Percentiles rank a stretch among this genome's conserved stretches.
phyloP scores from a whole-genome alignment of 2,113 vertebrate species.

The Micromys minutus region DNA sequence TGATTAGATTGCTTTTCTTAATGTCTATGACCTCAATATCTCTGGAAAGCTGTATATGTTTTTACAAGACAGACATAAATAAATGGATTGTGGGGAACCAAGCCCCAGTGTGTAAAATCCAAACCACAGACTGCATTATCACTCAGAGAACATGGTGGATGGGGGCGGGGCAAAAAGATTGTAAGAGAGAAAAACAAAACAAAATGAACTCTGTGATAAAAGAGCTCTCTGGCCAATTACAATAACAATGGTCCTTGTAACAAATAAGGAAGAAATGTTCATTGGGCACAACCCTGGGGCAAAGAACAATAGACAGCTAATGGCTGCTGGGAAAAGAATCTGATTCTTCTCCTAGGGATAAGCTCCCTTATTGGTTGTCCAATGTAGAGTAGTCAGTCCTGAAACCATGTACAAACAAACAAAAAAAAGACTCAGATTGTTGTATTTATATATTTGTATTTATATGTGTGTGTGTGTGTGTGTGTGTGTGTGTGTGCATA shows the following conservation, averaged over 20 bases:
- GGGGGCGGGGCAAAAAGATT: neutral
- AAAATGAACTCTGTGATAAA: neutral
- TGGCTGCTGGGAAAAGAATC: neutral
- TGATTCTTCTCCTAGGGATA: neutral
- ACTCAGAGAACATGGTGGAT: neutral
- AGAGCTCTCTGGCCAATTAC: neutral
- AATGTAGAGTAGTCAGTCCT: neutral
- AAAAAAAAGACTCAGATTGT: neutral
- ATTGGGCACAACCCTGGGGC: neutral
- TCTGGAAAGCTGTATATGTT: neutral
- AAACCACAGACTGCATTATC: neutral
- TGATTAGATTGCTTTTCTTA: neutral
- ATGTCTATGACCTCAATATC: neutral
- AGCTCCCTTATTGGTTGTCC: neutral
- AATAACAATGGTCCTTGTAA: neutral
- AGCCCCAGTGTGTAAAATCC: neutral
- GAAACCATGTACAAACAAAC: neutral
- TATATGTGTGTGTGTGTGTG: neutral
- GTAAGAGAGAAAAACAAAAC: neutral
- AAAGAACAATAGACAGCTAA: neutral
- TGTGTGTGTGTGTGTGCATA: neutral
- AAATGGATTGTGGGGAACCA: fast-evolving
- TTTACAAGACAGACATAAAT: neutral
- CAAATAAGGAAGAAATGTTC: neutral
- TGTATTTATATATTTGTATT: neutral